phyloP scores from a whole-genome alignment of 2,888 invertebrate genomes.

The Neoscelio sp. region DNA sequence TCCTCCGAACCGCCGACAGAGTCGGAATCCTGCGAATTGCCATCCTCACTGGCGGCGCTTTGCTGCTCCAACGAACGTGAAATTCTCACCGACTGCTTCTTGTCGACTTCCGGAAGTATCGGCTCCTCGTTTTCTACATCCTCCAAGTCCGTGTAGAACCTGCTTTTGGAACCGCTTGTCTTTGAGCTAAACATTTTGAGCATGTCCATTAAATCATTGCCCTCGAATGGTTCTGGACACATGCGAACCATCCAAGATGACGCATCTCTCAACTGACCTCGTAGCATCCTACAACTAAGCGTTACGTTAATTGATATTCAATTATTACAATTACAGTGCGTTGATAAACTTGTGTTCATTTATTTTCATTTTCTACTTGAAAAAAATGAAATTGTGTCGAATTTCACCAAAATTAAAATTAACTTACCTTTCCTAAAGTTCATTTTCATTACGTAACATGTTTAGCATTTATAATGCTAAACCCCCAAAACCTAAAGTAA shows the following conservation, averaged over 20 bases:
- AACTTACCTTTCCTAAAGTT: too few species aligned
- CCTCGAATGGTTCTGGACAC: slow-evolving; percentile 77
- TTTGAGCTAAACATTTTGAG: slow-evolving; percentile 81
- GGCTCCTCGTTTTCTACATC: slow-evolving; percentile 70
- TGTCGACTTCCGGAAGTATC: slow-evolving; percentile 64
- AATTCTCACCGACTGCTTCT: slow-evolving; percentile 68
- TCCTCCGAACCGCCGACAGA: slow-evolving; percentile 74
- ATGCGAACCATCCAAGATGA: slow-evolving; percentile 78
- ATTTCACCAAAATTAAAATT: too few species aligned
- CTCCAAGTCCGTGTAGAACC: slow-evolving; percentile 80
- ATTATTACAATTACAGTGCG: too few species aligned
- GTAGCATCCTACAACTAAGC: slow-evolving; percentile 77
- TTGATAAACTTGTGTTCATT: too few species aligned
- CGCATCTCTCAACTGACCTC: slow-evolving; percentile 79
- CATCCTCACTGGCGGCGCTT: slow-evolving; percentile 77
- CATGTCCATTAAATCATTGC: slow-evolving; percentile 68
- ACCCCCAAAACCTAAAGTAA: too few species aligned
- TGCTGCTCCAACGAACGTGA: slow-evolving; percentile 74
- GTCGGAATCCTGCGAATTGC: slow-evolving; percentile 78
- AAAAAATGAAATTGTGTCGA: too few species aligned
- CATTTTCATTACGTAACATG: too few species aligned
- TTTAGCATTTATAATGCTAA: too few species aligned
- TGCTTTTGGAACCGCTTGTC: slow-evolving; percentile 76
- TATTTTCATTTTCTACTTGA: too few species aligned
- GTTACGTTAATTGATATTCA: slow-evolving; percentile 26